These are phyloP conservation scores for Epistrophe eligans DNA, from an alignment of 2,888 invertebrate species.

Conservation along the genomic window DNA sequence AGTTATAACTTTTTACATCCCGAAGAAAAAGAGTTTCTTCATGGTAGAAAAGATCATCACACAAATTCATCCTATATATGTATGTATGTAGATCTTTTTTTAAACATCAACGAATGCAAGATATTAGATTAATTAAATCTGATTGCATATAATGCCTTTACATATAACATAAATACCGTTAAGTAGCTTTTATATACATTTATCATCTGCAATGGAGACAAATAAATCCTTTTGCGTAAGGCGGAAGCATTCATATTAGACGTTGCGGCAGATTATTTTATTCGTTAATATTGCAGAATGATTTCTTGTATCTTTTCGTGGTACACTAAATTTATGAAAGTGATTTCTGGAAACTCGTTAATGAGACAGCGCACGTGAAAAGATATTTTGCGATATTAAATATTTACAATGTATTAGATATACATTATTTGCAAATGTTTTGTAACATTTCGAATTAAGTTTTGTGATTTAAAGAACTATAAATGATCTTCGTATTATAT, in stretches of 20 bases:
- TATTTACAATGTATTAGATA: background rate
- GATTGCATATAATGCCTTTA: slow-evolving; percentile 44
- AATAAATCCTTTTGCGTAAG: slow-evolving; percentile 74
- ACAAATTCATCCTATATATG: slow-evolving; percentile 48
- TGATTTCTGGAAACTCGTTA: slow-evolving; percentile 66
- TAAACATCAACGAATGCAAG: background rate
- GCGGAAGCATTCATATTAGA: slow-evolving; percentile 54
- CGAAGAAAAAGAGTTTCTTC: background rate
- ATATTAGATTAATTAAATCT: slow-evolving; percentile 69
- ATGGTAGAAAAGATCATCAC: background rate
- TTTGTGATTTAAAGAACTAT: background rate
- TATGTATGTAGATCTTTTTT: slow-evolving; percentile 34
- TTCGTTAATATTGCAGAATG: slow-evolving; percentile 48
- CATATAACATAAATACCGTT: slow-evolving; percentile 41
- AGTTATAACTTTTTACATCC: background rate
- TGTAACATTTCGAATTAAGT: background rate
- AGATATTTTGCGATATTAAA: slow-evolving; percentile 14
- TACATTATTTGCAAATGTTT: no score
- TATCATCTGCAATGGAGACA: slow-evolving; percentile 49
- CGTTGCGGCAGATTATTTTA: slow-evolving; percentile 12
- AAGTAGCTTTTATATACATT: slow-evolving; percentile 23
- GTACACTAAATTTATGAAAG: slow-evolving; percentile 59
- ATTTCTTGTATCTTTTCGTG: slow-evolving; percentile 63
- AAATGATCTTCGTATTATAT: no score
- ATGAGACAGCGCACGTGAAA: slow-evolving; percentile 70